These are phyloP conservation scores for Catalaphyllia jardinei DNA, from an alignment of 64 coral and sea anemone genomes.

Conservation along the genomic window DNA sequence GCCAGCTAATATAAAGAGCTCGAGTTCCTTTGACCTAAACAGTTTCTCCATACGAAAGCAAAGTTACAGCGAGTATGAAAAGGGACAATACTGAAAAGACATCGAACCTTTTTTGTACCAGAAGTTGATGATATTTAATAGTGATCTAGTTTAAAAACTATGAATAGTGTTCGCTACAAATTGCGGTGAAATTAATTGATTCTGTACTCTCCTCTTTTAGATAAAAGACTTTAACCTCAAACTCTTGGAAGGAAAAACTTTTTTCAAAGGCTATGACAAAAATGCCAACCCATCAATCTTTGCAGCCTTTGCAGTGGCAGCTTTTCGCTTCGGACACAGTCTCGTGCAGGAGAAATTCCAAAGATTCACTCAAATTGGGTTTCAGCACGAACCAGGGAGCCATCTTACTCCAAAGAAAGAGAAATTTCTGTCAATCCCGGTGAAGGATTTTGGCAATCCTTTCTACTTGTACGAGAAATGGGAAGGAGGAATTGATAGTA, in stretches of 20 bases:
- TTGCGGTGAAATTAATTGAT: no score
- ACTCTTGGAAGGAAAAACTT: not conserved
- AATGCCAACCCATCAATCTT: conserved; percentile 7
- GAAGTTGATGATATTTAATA: no score
- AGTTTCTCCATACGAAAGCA: no score
- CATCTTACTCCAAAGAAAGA: not conserved
- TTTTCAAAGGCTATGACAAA: conserved; percentile 19
- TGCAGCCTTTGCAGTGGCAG: conserved; percentile 49
- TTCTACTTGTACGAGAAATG: conserved; percentile 25
- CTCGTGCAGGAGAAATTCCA: conserved; percentile 20
- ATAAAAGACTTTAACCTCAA: not conserved
- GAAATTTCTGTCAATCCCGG: not conserved
- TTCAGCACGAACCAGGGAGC: not conserved
- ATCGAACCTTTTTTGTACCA: no score
- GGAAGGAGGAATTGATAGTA: conserved; percentile 45
- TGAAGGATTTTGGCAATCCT: conserved; percentile 18
- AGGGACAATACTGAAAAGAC: no score
- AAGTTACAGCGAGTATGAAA: no score
- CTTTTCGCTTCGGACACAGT: conserved; percentile 73
- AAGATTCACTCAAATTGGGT: not conserved
- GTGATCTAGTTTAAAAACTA: no score
- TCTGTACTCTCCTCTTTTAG: not conserved
- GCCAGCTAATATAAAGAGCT: no score
- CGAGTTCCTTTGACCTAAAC: no score
- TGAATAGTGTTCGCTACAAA: no score